Conservation (phyloP, 2,113 vertebrate genomes). For the Pelobates fuscus region DNA sequence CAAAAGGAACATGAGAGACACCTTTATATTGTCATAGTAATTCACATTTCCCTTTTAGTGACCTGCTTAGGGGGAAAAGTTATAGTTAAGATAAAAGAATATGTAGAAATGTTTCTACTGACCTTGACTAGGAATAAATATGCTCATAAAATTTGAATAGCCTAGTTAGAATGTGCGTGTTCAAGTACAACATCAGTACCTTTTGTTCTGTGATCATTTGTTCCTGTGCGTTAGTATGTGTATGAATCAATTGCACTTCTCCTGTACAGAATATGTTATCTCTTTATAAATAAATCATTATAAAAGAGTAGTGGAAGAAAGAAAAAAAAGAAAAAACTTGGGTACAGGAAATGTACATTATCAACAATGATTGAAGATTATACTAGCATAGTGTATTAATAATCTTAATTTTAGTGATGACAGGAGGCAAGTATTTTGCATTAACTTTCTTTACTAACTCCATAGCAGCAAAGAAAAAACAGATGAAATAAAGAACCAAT, state of each 20-base stretch:
- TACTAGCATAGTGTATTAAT: no score
- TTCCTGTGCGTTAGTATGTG: neutral
- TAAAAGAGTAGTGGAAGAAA: neutral
- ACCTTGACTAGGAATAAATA: neutral
- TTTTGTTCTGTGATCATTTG: conserved; percentile 8
- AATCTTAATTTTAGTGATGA: no score
- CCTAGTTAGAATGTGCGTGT: neutral
- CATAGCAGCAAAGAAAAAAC: no score
- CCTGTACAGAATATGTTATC: neutral
- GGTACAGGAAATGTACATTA: neutral
- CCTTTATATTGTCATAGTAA: no score
- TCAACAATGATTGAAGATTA: neutral
- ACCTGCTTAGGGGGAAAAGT: no score
- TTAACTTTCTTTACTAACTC: no score
- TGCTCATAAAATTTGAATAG: neutral
- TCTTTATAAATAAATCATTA: neutral
- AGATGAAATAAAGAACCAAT: no score
- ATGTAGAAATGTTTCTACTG: neutral
- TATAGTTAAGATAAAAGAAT: neutral
- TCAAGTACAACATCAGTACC: neutral
- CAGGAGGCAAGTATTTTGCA: no score
- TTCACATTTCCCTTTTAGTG: no score
- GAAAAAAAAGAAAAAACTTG: neutral
- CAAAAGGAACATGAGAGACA: no score
- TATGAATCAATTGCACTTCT: neutral